Evolutionary conservation across 2,113 vertebrate genomes (phyloP), one percentile per base, ranked within the genome.

Genomic region (Odocoileus virginianus): DNA sequence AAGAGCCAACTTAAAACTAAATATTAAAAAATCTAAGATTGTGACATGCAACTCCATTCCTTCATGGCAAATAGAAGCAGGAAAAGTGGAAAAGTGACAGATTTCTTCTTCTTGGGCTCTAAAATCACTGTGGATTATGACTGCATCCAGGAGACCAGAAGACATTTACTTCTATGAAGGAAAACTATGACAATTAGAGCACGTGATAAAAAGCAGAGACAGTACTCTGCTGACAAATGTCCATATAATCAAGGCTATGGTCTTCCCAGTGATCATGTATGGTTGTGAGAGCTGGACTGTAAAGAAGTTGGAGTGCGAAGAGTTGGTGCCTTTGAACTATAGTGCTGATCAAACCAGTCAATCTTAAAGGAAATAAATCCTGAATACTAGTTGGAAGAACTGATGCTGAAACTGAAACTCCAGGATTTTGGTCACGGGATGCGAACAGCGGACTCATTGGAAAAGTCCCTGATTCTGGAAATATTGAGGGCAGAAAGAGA

Each of bases 291-390:
- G 19, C 67, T 40, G n/a, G n/a, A 74, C 67, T 40, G 19, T 74
- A 74, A 40, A 40, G 11, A 71, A 74, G n/a, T 5, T 0, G 0
- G 19, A 74, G 10, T 74, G 67, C 0, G 3, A 74, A 40, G 19
- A 74, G 1, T 40, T 71, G n/a, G 23, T 71, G 67, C n/a, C n/a
- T 71, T 71, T 71, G 67, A 71, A 40, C 67, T 67, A n/a, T n/a
- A 19, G 33, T 67, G 33, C 33, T 71, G 19, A 36, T 71, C n/a
- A 71, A 71, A 71, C 17, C 64, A 67, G 64, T 36, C 16, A n/a
- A 67, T n/a, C 64, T 19, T 67, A 19, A 67, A n/a, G 64, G 4
- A 67, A 67, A 67, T n/a, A 67, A 19, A 67, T n/a, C 33, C 33
- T n/a, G 33, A 67, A 67, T 67, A 67, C 16, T 67, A 19, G 33